phyloP scores from a whole-genome alignment of 2,797 vertebrate species.

The Gastrophryne carolinensis region DNA sequence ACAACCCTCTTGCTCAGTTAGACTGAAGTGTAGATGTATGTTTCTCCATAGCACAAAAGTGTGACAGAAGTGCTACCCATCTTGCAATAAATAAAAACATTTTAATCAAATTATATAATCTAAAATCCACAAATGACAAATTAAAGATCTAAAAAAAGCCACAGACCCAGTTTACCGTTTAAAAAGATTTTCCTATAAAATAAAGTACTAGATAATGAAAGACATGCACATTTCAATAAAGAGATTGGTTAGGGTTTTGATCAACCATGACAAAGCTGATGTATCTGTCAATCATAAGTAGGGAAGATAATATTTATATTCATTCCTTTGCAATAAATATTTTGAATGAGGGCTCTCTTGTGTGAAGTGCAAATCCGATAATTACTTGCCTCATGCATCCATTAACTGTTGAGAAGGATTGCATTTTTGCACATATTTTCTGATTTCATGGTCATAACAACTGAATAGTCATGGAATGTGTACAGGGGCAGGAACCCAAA shows the following conservation, averaged over 20 bases:
- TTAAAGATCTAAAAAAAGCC: not conserved
- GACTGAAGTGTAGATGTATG: no score
- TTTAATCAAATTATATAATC: not conserved
- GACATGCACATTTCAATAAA: constrained; percentile 44
- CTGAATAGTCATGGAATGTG: not conserved
- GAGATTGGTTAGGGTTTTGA: constrained; percentile 34
- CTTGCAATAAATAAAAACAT: no score
- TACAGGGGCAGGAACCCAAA: no score
- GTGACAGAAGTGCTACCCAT: no score
- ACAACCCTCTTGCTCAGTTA: no score
- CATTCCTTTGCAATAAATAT: constrained; percentile 24
- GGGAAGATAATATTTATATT: constrained; percentile 33
- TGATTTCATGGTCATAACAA: not conserved
- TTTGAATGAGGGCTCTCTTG: constrained; percentile 33
- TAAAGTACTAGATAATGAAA: constrained; percentile 28
- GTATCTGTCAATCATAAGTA: constrained; percentile 38
- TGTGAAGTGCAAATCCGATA: constrained; percentile 43
- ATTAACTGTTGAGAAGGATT: constrained; percentile 25
- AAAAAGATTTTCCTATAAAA: constrained; percentile 1
- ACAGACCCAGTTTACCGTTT: not conserved
- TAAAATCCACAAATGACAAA: not conserved
- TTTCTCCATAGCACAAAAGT: no score
- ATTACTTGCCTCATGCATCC: constrained; percentile 36
- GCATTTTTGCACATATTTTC: not conserved
- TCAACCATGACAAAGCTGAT: constrained; percentile 47